A percentile compares a stretch with the other conserved stretches of the same genome.
Evolutionary conservation across 2,113 vertebrate species (phyloP).

Genomic region (Peromyscus californicus): DNA sequence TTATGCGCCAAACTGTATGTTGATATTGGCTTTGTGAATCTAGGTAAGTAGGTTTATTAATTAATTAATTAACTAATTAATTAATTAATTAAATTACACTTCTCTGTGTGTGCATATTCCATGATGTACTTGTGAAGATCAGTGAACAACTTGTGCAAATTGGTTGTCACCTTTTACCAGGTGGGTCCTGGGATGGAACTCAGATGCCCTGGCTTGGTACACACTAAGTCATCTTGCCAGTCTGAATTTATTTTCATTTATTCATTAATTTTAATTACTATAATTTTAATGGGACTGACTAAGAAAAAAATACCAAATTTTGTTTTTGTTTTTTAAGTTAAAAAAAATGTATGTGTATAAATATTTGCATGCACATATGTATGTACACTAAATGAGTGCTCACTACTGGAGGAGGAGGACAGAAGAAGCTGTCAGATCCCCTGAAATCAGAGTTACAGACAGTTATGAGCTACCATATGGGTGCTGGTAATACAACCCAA

Average conservation of each 20-base stretch:
- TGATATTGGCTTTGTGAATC: slow-evolving; percentile 94
- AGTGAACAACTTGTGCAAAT: too few species aligned
- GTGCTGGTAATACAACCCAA: neutral
- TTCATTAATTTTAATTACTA: slow-evolving; percentile 30
- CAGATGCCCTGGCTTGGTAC: neutral
- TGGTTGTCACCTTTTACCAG: neutral
- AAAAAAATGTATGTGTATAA: neutral
- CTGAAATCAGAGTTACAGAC: neutral
- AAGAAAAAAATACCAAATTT: slow-evolving; percentile 33
- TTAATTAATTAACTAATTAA: neutral
- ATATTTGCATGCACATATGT: neutral
- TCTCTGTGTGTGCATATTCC: neutral
- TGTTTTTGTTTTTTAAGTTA: neutral
- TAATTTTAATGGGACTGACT: neutral
- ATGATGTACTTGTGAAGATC: neutral
- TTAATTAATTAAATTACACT: too few species aligned
- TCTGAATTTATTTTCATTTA: slow-evolving; percentile 11
- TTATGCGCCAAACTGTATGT: slow-evolving; percentile 96
- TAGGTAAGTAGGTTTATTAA: slow-evolving; percentile 89
- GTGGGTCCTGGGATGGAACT: neutral
- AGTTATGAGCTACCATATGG: neutral
- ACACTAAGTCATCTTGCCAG: neutral
- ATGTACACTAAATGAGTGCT: neutral
- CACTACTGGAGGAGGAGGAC: neutral
- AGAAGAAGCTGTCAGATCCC: neutral